Conservation (phyloP, 2,113 vertebrate genomes). For the Brachionichthys hirsutus region DNA sequence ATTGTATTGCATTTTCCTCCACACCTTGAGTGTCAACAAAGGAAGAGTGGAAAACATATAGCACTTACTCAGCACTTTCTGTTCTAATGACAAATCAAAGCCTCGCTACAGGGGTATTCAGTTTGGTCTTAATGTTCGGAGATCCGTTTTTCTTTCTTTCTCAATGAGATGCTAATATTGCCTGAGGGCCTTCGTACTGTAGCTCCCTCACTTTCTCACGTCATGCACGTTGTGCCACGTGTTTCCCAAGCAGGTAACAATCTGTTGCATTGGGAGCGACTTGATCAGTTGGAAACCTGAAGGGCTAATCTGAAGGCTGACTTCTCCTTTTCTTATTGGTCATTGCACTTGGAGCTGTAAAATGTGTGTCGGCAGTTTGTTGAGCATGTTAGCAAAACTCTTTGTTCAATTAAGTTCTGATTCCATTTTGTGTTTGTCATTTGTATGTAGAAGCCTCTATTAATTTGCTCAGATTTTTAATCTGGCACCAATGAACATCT, state of each 20-base stretch:
- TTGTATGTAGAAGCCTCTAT: constrained; percentile 22
- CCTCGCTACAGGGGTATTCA: constrained; percentile 40
- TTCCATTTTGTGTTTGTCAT: constrained; percentile 24
- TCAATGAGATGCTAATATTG: constrained; percentile 56
- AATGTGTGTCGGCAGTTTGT: constrained; percentile 33
- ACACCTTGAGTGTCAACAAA: constrained; percentile 14
- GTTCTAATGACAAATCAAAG: constrained; percentile 48
- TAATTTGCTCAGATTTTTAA: constrained; percentile 40
- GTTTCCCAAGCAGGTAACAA: constrained; percentile 43
- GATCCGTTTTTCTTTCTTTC: constrained; percentile 34
- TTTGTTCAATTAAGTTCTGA: constrained; percentile 26
- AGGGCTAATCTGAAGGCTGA: not conserved
- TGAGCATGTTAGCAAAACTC: constrained; percentile 16
- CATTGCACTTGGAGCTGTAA: constrained; percentile 1
- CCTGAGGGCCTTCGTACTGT: constrained; percentile 19
- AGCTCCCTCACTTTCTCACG: constrained; percentile 6
- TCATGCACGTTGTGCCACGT: constrained; percentile 10
- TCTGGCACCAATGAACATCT: constrained; percentile 1
- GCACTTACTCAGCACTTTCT: constrained; percentile 15
- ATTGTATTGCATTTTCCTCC: constrained; percentile 7
- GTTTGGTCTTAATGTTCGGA: constrained; percentile 24
- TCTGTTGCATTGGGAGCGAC: constrained; percentile 42
- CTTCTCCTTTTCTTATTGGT: too few species aligned
- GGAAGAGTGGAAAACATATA: constrained; percentile 18
- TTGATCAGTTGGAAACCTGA: too few species aligned